Conservation (phyloP, 2,113 vertebrate species). For the Petrocephalus zakoni region DNA sequence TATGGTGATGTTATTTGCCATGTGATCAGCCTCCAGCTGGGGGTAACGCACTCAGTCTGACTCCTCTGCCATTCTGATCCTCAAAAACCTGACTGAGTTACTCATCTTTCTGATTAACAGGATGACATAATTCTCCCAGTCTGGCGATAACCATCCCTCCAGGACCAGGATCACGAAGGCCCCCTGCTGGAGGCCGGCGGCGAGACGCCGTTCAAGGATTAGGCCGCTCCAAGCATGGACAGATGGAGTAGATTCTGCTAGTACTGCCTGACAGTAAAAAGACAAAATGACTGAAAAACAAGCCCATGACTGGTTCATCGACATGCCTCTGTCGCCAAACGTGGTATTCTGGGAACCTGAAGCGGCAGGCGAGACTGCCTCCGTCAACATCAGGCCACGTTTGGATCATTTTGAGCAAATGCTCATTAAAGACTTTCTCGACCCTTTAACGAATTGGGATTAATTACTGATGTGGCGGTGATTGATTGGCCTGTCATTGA, state of each 20-base stretch:
- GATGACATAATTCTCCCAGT: constrained; percentile 5
- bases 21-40: not conserved
- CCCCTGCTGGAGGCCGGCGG: not conserved
- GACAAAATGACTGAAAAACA: not conserved
- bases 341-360: not conserved
- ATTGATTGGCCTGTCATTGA: not conserved
- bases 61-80: not conserved
- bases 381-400: not conserved
- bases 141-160: not conserved
- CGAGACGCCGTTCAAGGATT: not conserved
- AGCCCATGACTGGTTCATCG: not conserved
- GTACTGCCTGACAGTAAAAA: not conserved
- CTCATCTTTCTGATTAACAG: not conserved
- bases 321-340: not conserved
- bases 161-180: not conserved
- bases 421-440: not conserved
- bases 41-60: not conserved
- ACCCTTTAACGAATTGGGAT: not conserved
- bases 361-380: not conserved
- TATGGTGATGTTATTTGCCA: not conserved
- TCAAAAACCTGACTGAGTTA: not conserved
- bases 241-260: not conserved
- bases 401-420: not conserved
- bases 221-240: not conserved
- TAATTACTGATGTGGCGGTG: not conserved